Evolutionary conservation across 1,140 invertebrate genomes (phyloP), one percentile per base, ranked within the genome.

Genomic region (Sipha flava): DNA sequence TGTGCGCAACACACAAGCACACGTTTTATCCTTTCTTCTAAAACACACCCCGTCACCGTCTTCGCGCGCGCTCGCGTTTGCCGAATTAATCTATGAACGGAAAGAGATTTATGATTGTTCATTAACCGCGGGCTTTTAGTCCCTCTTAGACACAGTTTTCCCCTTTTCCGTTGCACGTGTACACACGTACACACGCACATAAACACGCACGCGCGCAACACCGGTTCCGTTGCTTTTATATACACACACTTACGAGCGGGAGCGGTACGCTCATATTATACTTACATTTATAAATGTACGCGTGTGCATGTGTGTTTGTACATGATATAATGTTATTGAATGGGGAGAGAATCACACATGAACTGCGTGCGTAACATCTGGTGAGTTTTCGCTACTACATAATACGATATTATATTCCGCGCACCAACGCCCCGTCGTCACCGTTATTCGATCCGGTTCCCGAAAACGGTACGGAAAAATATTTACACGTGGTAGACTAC

Each of bases 101-200:
- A 77, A 77, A 77, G 73, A 77, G 73, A 77, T 77, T 77, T 77
- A 77, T 77, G 73, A 77, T 77, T 57, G 73, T 77, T 77, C 73
- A 59, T 77, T 77, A 77, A 77, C 73, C 73, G 73, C 73, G 52
- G 52, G 73, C 73, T 77, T 57, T 77, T 77, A 77, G 73, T 77
- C 49, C 52, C 73, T 77, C 52, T 77, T 59, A 59, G 73, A 59
- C 52, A 26, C 52, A 77, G 49, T 57, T 57, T 77, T 77, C 73
- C 70, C 73, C 73, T 77, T 77, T 77, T 77, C 73, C 47, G 47
- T 75, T 21, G 31, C 68, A 72, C 47, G 31, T 75, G 45, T 52
- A 66, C 14, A 64, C 10, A 64, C 68, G 21, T 26, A 12, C 29
- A 18, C 45, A 12, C 43, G 0, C 16, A 21, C 29, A n/a, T 52